A percentile compares a stretch with the other conserved stretches of the same genome.
Evolutionary conservation across 2,888 invertebrate species (phyloP).

Genomic region (Bembecia ichneumoniformis): DNA sequence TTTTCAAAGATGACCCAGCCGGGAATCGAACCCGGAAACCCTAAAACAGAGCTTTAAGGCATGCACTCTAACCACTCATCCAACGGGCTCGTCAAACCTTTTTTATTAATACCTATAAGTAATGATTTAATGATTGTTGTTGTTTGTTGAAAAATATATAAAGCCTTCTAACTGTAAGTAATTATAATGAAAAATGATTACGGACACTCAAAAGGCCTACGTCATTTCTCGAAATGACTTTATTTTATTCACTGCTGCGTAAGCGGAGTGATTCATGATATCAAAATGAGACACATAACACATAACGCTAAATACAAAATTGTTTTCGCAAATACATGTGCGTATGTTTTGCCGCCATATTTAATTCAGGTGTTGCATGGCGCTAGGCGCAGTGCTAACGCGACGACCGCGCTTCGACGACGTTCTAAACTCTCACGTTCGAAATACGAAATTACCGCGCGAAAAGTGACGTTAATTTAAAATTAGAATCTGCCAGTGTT

Average conservation of each 20-base stretch:
- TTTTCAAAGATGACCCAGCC: too few species aligned
- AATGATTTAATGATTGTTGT: too few species aligned
- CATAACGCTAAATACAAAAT: constrained; percentile 11
- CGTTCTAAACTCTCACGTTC: constrained; percentile 26
- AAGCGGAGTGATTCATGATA: constrained; percentile 5
- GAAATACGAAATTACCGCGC: constrained; percentile 21
- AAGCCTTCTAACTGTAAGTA: too few species aligned
- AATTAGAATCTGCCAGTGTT: constrained; percentile 14
- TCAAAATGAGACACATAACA: constrained; percentile 9
- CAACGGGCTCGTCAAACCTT: too few species aligned
- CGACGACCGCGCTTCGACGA: constrained; percentile 23
- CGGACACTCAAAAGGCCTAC: too few species aligned
- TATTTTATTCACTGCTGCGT: neutral
- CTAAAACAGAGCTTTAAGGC: too few species aligned
- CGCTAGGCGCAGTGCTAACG: constrained; percentile 32
- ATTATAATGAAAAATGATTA: too few species aligned
- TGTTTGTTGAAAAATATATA: too few species aligned
- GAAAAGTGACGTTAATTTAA: constrained; percentile 24
- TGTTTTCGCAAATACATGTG: constrained; percentile 14
- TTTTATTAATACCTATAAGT: too few species aligned
- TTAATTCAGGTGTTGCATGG: constrained; percentile 30
- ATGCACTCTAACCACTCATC: too few species aligned
- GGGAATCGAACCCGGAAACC: too few species aligned
- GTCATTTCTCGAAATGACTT: neutral
- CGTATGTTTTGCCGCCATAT: constrained; percentile 12